Evolutionary conservation across 2,113 vertebrate species (phyloP).

Genomic region (Prolemur simus): DNA sequence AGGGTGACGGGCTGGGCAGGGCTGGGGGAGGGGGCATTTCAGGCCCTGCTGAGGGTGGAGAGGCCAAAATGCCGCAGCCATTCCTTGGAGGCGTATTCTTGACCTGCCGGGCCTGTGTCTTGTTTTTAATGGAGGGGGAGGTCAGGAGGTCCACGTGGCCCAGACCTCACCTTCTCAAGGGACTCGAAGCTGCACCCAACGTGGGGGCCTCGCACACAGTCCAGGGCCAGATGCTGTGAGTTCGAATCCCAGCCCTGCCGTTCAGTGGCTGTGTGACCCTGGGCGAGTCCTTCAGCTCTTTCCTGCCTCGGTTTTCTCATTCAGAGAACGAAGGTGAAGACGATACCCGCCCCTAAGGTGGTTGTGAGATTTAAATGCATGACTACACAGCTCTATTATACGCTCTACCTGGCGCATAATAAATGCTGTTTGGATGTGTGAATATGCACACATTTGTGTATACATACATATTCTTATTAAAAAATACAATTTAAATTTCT

Average conservation of each 20-base stretch:
- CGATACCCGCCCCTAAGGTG: background rate
- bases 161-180: background rate
- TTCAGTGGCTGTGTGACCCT: background rate
- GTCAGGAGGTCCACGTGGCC: background rate
- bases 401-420: background rate
- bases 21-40: background rate
- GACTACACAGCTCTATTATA: background rate
- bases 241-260: background rate
- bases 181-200: too few species aligned
- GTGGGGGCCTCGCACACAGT: fast-evolving
- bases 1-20: background rate
- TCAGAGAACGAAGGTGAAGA: background rate
- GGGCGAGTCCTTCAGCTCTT: background rate
- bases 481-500: background rate
- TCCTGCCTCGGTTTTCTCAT: background rate
- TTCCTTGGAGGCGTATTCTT: background rate
- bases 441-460: background rate
- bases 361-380: background rate
- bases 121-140: background rate
- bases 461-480: background rate
- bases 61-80: too few species aligned
- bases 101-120: background rate
- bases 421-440: background rate
- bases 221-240: background rate
- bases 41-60: background rate